Evolutionary conservation across 2,888 invertebrate genomes (phyloP), one percentile per base, ranked within the genome.

Genomic region (Limnephilus auricula): DNA sequence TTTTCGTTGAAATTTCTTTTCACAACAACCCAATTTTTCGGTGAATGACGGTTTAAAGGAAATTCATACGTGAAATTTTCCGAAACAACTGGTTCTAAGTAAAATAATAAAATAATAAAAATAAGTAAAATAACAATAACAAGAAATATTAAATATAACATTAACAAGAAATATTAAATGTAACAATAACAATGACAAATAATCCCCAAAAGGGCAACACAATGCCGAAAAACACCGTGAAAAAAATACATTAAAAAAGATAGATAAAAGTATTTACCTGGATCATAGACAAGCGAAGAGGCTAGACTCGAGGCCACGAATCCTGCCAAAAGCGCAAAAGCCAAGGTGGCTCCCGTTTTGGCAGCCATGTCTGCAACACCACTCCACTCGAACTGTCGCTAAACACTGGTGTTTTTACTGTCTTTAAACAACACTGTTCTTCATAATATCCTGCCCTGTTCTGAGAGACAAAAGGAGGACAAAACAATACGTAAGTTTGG

Each of bases 231-330:
- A 79, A 10, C 30, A 80, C 0, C 13, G 31, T 10, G 6, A 79
- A 31, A 32, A 79, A 89, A 32, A 34, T 80, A 80, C 34, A 89
- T n/a, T 32, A 82, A 80, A 12, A 34, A 37, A 90, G 5, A 50
- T 37, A 65, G n/a, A 12, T 79, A 50, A 25, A 50, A 13, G 25
- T 30, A 40, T 18, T 90, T 79, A 92, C 92, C 91, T 90, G 92
- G 90, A 84, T 92, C 92, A 32, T 89, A 87, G 88, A 92, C 91
- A 30, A 92, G 89, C 0, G 80, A 86, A 25, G 90, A 9, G 13
- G n/a, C 30, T 82, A 50, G 18, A 37, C 37, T 32, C 12, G 90
- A 32, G 50, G 89, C 80, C 25, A 82, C 25, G 15, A 82, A 45
- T 37, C 80, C 89, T 4, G 50, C 50, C 89, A 89, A 32, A 34